Conservation (phyloP, 2,113 vertebrate species). For the Vireo altiloquus region DNA sequence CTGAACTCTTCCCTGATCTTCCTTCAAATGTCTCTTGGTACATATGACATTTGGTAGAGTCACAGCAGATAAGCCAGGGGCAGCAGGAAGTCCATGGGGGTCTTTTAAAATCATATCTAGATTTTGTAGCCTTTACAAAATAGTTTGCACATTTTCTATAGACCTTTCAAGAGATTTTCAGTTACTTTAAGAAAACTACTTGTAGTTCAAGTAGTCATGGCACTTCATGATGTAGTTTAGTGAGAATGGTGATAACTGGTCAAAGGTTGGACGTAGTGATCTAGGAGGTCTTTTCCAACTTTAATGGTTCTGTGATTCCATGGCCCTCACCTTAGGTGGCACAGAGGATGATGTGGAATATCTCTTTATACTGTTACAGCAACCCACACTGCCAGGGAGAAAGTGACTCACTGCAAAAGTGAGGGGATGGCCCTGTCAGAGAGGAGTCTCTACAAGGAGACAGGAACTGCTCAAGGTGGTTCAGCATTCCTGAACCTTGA, state of each 20-base stretch:
- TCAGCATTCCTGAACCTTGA: not conserved
- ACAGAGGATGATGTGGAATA: not conserved
- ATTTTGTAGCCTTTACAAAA: not conserved
- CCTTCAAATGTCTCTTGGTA: not conserved
- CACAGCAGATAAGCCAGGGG: not conserved
- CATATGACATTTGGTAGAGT: not conserved
- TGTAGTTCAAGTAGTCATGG: not conserved
- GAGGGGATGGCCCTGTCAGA: not conserved
- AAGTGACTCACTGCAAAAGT: not conserved
- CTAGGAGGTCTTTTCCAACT: not conserved
- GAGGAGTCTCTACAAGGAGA: not conserved
- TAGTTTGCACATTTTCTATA: not conserved
- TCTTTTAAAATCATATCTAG: not conserved
- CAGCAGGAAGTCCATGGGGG: not conserved
- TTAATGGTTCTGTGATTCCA: not conserved
- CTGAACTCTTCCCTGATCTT: not conserved
- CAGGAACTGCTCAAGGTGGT: not conserved
- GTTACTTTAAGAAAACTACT: not conserved
- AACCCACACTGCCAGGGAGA: not conserved
- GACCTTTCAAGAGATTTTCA: not conserved
- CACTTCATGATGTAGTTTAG: not conserved
- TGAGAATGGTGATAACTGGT: not conserved
- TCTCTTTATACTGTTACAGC: not conserved
- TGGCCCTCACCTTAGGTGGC: not conserved
- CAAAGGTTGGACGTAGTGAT: not conserved